These are phyloP conservation scores for Psococerastis gibbosa DNA, from an alignment of 2,888 invertebrate species.

Conservation along the genomic window DNA sequence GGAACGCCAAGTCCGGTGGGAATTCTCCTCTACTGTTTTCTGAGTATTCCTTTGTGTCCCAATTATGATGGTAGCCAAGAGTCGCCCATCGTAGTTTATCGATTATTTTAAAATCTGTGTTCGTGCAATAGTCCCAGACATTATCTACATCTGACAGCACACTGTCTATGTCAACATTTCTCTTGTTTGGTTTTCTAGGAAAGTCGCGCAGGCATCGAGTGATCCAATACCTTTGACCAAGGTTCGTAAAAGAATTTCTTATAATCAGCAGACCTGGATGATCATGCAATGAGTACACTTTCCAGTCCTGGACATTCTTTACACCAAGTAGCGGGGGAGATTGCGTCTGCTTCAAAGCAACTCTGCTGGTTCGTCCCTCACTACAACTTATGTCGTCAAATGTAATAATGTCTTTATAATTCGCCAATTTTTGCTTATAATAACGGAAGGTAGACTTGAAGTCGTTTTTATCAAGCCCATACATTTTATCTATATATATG, in stretches of 20 bases:
- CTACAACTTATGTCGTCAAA: too few relatives aligned
- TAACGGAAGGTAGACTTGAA: too few relatives aligned
- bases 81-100: constrained; percentile 76
- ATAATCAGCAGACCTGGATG: constrained; percentile 58
- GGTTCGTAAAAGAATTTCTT: constrained; percentile 58
- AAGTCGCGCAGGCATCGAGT: constrained; percentile 56
- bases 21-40: constrained; percentile 46
- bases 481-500: too few relatives aligned
- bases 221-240: constrained; percentile 71
- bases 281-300: too few relatives aligned
- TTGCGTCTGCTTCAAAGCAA: too few relatives aligned
- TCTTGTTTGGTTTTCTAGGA: constrained; percentile 48
- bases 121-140: background rate
- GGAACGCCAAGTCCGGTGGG: constrained; percentile 47
- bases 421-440: too few relatives aligned
- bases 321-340: too few relatives aligned
- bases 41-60: constrained; percentile 79
- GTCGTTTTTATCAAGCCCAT: too few relatives aligned
- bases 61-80: constrained; percentile 93
- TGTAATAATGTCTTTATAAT: too few relatives aligned
- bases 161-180: constrained; percentile 41
- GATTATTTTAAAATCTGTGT: constrained; percentile 18
- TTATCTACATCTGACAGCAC: constrained; percentile 30
- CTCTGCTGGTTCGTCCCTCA: too few relatives aligned
- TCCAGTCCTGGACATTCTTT: too few relatives aligned